Evolutionary conservation across 2,113 vertebrate genomes (phyloP).

Genomic region (Entomyzon cyanotis): DNA sequence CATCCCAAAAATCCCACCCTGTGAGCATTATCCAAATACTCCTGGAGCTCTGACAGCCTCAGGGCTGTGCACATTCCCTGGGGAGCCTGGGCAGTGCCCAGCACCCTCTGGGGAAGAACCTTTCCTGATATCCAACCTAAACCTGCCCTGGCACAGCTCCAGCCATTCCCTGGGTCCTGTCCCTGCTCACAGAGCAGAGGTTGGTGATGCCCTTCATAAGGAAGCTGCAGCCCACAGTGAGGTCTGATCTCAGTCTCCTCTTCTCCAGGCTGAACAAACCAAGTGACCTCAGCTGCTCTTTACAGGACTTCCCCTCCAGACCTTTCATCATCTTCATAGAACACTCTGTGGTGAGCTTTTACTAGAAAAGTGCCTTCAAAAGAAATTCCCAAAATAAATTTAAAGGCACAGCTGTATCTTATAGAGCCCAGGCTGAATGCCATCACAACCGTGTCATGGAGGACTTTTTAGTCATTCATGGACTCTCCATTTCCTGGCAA

Average conservation of each 20-base stretch:
- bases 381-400: neutral
- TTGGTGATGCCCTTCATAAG: neutral
- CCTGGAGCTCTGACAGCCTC: neutral
- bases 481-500: neutral
- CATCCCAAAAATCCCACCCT: neutral
- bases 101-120: neutral
- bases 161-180: neutral
- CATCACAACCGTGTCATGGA: neutral
- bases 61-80: neutral
- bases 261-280: neutral
- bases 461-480: neutral
- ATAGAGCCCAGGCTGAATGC: neutral
- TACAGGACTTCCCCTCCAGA: neutral
- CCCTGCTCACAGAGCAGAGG: neutral
- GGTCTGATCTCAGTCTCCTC: neutral
- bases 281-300: neutral
- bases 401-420: neutral
- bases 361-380: neutral
- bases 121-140: neutral
- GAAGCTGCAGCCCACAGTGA: neutral
- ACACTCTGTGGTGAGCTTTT: neutral
- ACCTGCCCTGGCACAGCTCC: neutral
- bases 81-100: neutral
- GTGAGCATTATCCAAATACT: rapidly evolving
- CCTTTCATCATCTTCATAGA: neutral